Evolutionary conservation across 1,140 invertebrate genomes (phyloP).

Genomic region (Leptonema lineaticorne): DNA sequence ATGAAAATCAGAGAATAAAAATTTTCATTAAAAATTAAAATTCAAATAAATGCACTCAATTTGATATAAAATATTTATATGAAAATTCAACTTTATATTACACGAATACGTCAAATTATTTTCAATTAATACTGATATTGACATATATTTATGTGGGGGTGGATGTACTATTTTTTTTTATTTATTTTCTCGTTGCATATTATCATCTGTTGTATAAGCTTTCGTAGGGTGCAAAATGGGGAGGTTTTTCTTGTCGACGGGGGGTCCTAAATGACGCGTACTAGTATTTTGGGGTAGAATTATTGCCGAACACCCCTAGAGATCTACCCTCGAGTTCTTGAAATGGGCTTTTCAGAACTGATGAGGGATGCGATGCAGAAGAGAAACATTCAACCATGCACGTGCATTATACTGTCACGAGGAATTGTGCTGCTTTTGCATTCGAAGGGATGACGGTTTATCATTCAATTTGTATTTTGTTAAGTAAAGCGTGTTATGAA

Average conservation of each 20-base stretch:
- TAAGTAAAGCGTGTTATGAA: neutral
- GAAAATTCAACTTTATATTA: too few species aligned
- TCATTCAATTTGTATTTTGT: conserved; percentile 28
- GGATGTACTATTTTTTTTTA: too few species aligned
- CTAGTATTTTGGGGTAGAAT: conserved; percentile 6
- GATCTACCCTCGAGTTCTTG: neutral
- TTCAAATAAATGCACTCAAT: too few species aligned
- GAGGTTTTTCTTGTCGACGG: neutral
- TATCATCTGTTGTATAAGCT: too few species aligned
- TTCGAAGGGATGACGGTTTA: neutral
- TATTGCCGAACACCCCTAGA: neutral
- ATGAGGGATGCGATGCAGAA: conserved; percentile 18
- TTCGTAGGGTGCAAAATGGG: neutral
- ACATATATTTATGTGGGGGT: too few species aligned
- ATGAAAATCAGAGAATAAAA: too few species aligned
- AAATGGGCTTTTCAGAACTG: neutral
- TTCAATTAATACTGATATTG: too few species aligned
- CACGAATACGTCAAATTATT: too few species aligned
- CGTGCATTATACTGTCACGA: neutral
- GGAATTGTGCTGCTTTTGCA: neutral
- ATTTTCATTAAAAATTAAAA: too few species aligned
- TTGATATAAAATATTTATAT: too few species aligned
- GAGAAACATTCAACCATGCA: conserved; percentile 11
- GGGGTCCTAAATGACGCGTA: conserved; percentile 15
- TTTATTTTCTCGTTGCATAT: too few species aligned